These are phyloP conservation scores for Reticulitermes speratus DNA, from an alignment of 1,140 invertebrate species.

Conservation along the genomic window DNA sequence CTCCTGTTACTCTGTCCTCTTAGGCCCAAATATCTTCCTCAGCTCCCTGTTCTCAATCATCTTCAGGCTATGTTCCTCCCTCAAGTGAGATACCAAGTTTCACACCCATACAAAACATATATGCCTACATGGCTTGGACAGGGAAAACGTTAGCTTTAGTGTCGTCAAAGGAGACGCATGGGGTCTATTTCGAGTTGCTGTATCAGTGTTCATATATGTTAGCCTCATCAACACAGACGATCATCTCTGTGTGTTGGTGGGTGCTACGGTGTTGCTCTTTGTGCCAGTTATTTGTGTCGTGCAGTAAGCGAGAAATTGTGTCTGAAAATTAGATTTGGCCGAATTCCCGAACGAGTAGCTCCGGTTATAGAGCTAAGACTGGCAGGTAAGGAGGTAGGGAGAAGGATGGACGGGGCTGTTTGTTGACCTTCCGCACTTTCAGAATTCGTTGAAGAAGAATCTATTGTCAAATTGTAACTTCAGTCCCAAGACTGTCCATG, in stretches of 20 bases:
- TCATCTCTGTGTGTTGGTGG: neutral
- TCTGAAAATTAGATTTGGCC: conserved; percentile 6
- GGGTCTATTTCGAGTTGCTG: too few relatives aligned
- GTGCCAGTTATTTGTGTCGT: neutral
- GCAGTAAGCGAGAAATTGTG: neutral
- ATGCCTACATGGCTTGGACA: too few relatives aligned
- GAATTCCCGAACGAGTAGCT: neutral
- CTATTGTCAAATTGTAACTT: neutral
- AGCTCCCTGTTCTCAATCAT: too few relatives aligned
- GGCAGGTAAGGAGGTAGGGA: neutral
- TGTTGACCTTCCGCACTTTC: neutral
- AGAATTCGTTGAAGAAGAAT: neutral
- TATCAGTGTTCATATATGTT: too few relatives aligned
- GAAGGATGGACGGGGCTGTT: neutral
- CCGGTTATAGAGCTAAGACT: neutral
- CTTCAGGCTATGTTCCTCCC: too few relatives aligned
- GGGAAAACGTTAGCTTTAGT: too few relatives aligned
- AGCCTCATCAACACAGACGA: too few relatives aligned
- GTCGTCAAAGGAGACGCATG: too few relatives aligned
- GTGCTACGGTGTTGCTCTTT: neutral
- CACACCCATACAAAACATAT: too few relatives aligned
- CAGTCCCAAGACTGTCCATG: neutral
- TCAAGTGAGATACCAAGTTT: too few relatives aligned
- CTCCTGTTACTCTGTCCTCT: too few relatives aligned
- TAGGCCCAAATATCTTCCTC: too few relatives aligned